Percentiles rank a stretch among this genome's conserved stretches.
Conservation (phyloP, 2,797 vertebrate genomes). For the Sebastes glaucus region DNA sequence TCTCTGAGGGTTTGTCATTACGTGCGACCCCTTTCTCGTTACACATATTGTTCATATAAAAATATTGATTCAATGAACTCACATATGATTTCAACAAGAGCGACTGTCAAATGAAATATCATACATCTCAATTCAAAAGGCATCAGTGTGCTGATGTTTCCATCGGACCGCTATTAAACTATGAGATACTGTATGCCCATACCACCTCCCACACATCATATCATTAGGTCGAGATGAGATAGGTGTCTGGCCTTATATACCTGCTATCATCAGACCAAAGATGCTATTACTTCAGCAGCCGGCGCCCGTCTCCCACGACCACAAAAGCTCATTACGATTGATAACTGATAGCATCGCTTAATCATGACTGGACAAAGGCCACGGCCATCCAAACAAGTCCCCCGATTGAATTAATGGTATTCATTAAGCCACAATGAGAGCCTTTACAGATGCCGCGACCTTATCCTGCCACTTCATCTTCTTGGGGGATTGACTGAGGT, state of each 20-base stretch:
- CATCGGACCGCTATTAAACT: neutral
- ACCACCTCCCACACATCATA: conserved; percentile 16
- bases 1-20: conserved; percentile 1
- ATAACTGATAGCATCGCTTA: conserved; percentile 82
- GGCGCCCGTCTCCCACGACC: conserved; percentile 46
- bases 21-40: neutral
- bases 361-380: conserved; percentile 81
- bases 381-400: conserved; percentile 73
- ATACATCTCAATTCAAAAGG: conserved; percentile 3
- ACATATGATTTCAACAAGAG: conserved; percentile 1
- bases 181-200: neutral
- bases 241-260: conserved; percentile 49
- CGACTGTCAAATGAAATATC: conserved; percentile 14
- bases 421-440: conserved; percentile 80
- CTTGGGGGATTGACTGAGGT: conserved; percentile 60
- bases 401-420: conserved; percentile 81
- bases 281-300: conserved; percentile 70
- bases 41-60: conserved; percentile 1
- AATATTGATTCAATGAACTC: neutral
- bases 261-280: conserved; percentile 46
- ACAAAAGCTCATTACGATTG: conserved; percentile 81
- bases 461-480: conserved; percentile 79
- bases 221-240: conserved; percentile 50
- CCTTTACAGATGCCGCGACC: conserved; percentile 74
- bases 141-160: conserved; percentile 16